Conservation (phyloP, 2,797 vertebrate species). For the Microhierax caerulescens region DNA sequence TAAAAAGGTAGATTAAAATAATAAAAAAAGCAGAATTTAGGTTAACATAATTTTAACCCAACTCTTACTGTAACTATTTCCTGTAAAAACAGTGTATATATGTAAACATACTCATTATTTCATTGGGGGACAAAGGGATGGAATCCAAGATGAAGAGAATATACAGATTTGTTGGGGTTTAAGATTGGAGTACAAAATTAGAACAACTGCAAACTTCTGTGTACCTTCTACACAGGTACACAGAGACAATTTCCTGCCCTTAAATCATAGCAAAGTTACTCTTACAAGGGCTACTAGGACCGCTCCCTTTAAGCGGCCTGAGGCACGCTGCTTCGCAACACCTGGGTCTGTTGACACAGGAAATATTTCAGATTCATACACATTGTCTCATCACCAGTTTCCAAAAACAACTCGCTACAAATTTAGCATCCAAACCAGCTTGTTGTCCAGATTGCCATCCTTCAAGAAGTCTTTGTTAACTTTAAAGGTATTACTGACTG, state of each 20-base stretch:
- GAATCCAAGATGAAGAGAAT: neutral
- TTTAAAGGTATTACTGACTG: neutral
- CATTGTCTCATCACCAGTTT: neutral
- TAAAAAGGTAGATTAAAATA: neutral
- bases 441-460: neutral
- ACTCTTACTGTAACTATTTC: neutral
- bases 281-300: neutral
- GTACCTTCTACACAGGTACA: neutral
- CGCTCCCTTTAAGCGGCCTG: neutral
- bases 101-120: neutral
- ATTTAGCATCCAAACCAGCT: neutral
- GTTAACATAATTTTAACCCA: neutral
- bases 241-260: neutral
- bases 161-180: neutral
- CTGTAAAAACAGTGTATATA: neutral
- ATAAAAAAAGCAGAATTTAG: neutral
- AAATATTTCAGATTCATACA: neutral
- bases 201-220: neutral
- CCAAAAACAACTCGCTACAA: neutral
- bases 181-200: neutral
- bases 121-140: neutral
- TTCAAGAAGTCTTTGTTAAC: neutral
- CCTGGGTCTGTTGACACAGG: neutral
- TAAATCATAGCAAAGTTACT: neutral
- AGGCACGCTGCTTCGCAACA: neutral